A percentile compares a stretch with the other conserved stretches of the same genome.
Evolutionary conservation across 2,888 invertebrate genomes (phyloP).

Genomic region (Masnerella sp.): DNA sequence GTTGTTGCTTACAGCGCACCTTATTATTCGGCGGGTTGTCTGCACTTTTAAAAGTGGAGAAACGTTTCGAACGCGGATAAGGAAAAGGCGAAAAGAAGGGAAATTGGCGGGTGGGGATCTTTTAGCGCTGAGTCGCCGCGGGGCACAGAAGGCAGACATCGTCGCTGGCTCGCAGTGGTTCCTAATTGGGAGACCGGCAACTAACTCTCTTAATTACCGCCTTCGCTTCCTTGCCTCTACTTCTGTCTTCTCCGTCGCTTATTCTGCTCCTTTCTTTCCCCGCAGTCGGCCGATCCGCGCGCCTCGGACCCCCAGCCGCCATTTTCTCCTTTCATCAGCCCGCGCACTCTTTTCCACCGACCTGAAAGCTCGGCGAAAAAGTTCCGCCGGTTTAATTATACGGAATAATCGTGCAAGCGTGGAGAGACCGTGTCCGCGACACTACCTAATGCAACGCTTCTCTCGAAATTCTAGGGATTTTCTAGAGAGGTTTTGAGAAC

Average conservation of each 20-base stretch:
- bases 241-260: conserved; percentile 57
- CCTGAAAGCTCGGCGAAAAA: conserved; percentile 77
- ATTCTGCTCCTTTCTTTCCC: conserved; percentile 54
- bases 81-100: conserved; percentile 6
- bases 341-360: conserved; percentile 48
- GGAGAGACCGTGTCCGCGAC: conserved; percentile 41
- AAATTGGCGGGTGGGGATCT: conserved; percentile 61
- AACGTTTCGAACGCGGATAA: conserved; percentile 5
- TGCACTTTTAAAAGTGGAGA: conserved; percentile 27
- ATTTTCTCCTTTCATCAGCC: conserved; percentile 55
- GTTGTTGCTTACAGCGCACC: conserved; percentile 14
- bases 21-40: conserved; percentile 17
- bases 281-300: conserved; percentile 45
- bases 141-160: conserved; percentile 64
- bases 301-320: conserved; percentile 37
- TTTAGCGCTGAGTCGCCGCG: conserved; percentile 69
- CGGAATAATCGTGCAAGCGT: conserved; percentile 80
- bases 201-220: conserved; percentile 80
- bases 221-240: conserved; percentile 71
- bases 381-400: conserved; percentile 81
- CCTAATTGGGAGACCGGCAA: conserved; percentile 78
- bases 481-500: no score
- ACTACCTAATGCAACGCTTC: conserved; percentile 4
- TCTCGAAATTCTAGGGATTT: no score
- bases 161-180: conserved; percentile 69